Percentiles rank a stretch among this genome's conserved stretches.
phyloP scores from a whole-genome alignment of 2,797 vertebrate species.

The Spinibarbus caldwelli region DNA sequence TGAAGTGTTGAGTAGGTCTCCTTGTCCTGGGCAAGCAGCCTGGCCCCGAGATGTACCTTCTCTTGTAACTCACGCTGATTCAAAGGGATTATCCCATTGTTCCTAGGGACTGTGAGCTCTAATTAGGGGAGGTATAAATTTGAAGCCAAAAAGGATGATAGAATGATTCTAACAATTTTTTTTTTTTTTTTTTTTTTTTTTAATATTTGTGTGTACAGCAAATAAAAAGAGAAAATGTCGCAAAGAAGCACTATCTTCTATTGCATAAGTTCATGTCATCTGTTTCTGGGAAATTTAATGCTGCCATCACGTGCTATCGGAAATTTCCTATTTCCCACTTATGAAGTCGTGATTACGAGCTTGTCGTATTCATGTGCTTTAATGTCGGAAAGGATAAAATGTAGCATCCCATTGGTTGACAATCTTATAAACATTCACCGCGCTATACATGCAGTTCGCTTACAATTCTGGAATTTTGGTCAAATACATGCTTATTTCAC shows the following conservation, averaged over 20 bases:
- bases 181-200: neutral
- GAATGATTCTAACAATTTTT: neutral
- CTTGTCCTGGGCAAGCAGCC: slow-evolving; percentile 20
- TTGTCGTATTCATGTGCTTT: too few relatives aligned
- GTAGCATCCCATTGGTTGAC: too few relatives aligned
- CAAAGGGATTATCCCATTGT: slow-evolving; percentile 16
- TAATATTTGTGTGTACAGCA: neutral
- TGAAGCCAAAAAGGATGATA: neutral
- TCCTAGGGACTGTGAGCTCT: slow-evolving; percentile 37
- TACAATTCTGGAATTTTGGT: too few relatives aligned
- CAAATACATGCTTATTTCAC: too few relatives aligned
- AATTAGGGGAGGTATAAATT: neutral
- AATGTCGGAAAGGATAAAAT: too few relatives aligned
- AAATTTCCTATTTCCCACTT: too few relatives aligned
- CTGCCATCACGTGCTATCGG: too few relatives aligned
- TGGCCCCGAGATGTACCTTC: neutral
- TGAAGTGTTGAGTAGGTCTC: slow-evolving; percentile 18
- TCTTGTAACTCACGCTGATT: slow-evolving; percentile 27
- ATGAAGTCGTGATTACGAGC: too few relatives aligned
- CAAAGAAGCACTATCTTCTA: too few relatives aligned
- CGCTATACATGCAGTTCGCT: too few relatives aligned
- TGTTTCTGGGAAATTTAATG: neutral
- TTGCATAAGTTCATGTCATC: too few relatives aligned
- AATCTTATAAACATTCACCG: too few relatives aligned
- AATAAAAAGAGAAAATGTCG: neutral